Evolutionary conservation across 1,140 invertebrate genomes (phyloP), one percentile per base, ranked within the genome.

Genomic region (Cotesia chilonis): DNA sequence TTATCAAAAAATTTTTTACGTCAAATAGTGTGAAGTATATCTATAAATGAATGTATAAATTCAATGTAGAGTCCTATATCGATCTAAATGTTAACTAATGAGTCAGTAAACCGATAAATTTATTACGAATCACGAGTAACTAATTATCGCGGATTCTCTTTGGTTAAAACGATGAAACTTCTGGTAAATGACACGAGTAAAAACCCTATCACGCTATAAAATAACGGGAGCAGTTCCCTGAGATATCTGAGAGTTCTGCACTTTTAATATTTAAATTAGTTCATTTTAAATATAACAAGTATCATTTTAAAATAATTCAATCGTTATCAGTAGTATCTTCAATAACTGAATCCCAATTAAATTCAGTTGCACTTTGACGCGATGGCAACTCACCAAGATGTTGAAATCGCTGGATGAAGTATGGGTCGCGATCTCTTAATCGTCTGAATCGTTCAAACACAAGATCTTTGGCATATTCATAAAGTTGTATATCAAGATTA

Each of bases 401-500:
- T 74, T 91, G 89, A 85, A 93, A 94, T 72, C 93, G 90, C 81
- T 92, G 91, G 74, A 92, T 89, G 83, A 96, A 96, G 84, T 95
- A 91, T 6, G 89, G 85, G 85, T 96, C 95, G 69, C 91, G 90
- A 72, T 91, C 90, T 85, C 93, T 93, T 59, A 96, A 85, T 77
- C 91, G 91, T 81, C 93, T 90, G 82, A 97, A 96, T 77, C 90
- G 87, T 83, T 94, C 89, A 76, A 96, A 91, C 79, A 99, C 93
- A 73, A 99, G 89, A 81, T 93, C 91, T 83, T 94, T 94, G 59
- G 98, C 97, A 88, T 94, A 99, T 69, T 94, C 91, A 84, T 99
- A 99, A 20, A 99, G 88, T 87, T 98, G 92, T 37, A 98, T 88
- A 85, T 99, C 98, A 63, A 99, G 88, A 61, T 90, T 89, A 88